Percentiles rank a stretch among this genome's conserved stretches.
Evolutionary conservation across 2,797 vertebrate species (phyloP).

Genomic region (Neosilurus mollespiculum): DNA sequence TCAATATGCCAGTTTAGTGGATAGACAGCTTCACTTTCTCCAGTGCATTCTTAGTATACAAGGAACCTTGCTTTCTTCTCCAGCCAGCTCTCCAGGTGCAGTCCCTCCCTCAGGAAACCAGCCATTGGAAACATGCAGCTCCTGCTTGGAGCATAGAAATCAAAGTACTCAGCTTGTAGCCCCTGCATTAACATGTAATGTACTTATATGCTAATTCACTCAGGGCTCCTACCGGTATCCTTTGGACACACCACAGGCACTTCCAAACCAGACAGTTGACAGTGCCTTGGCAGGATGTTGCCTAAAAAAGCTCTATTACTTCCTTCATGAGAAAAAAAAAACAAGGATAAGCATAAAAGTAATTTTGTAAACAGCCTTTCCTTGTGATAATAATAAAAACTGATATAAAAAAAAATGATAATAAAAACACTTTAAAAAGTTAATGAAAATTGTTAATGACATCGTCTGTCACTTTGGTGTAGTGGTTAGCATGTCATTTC

Average conservation of each 20-base stretch:
- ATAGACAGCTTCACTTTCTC: slow-evolving; percentile 22
- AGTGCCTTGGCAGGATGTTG: slow-evolving; percentile 54
- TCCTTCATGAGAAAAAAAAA: neutral
- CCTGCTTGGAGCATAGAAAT: slow-evolving; percentile 56
- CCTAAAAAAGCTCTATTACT: slow-evolving; percentile 16
- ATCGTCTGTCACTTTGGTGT: no score
- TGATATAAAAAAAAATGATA: no score
- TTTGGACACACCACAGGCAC: slow-evolving; percentile 71
- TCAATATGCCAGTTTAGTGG: neutral
- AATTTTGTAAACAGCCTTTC: no score
- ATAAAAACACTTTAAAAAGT: no score
- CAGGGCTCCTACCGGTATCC: slow-evolving; percentile 64
- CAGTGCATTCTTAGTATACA: slow-evolving; percentile 34
- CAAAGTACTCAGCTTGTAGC: slow-evolving; percentile 65
- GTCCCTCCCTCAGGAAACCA: slow-evolving; percentile 61
- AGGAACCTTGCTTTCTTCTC: slow-evolving; percentile 36
- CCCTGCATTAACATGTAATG: slow-evolving; percentile 71
- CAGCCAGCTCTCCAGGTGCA: slow-evolving; percentile 50
- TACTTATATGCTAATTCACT: slow-evolving; percentile 74
- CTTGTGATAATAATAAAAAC: no score
- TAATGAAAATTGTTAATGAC: no score
- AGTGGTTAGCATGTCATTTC: no score
- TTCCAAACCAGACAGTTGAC: slow-evolving; percentile 61
- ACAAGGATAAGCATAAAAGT: neutral
- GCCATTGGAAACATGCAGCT: slow-evolving; percentile 57